Evolutionary conservation across 2,797 vertebrate species (phyloP), one percentile per base, ranked within the genome.

Genomic region (Naso thynnoides): DNA sequence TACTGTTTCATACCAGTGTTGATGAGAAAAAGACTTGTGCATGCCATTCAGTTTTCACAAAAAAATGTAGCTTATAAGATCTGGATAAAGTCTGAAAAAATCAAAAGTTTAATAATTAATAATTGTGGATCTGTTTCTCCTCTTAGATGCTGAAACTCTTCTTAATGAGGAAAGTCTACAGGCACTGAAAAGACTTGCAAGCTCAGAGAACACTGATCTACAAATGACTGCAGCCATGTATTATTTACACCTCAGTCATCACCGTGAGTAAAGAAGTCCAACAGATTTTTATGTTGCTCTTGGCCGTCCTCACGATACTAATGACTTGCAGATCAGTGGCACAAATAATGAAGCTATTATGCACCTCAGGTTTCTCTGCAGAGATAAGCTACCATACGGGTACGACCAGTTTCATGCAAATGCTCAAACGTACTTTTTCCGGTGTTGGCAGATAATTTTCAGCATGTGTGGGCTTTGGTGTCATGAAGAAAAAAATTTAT

Each of bases 191-290:
- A 93, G 88, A 47, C 90, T 95, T 69, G 86, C 95, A 49, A 85
- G 89, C 78, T 95, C 95, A 66, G 93, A 95, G 82, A 88, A 92
- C 47, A 9, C 65, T 9, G 87, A 92, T 55, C 88, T 95, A 29
- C 95, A 96, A 70, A 91, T 91, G 79, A 91, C 92, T 6, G 93
- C 95, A 81, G 92, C 94, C 11, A 75, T 93, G 29, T 94, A 91
- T 81, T 95, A 94, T 58, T 79, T 96, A 79, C 92, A 95, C 13
- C 86, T 95, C 82, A 95, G 94, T 80, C 94, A 94, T 73, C 87
- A 92, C 14, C 63, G 95, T 95, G 91, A 95, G 95, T 95, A 76
- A 41, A 60, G 1, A 63, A 36, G 21, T 33, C 41, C 38, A 24
- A 62, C 42, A 3, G 16, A 71, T 73, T 64, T 66, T 31, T 78